Conservation (phyloP, 2,113 vertebrate species). For the Bombycilla garrulus region DNA sequence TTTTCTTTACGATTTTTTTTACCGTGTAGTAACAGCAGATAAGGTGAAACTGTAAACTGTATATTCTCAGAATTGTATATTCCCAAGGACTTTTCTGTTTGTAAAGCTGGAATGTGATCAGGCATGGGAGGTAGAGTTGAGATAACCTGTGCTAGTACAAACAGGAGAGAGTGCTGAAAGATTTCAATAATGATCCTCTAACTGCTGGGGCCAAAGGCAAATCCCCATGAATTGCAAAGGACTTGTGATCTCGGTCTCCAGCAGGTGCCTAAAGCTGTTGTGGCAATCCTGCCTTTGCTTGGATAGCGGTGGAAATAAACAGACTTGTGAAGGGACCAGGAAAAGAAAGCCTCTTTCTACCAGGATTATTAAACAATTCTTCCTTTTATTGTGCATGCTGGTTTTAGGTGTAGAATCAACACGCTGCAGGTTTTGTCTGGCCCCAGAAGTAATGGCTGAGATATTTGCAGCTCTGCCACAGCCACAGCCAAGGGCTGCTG, state of each 20-base stretch:
- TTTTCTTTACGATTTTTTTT: slow-evolving; percentile 34
- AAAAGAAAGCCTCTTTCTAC: background rate
- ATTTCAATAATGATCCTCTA: slow-evolving; percentile 59
- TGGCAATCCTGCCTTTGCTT: background rate
- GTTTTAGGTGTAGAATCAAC: background rate
- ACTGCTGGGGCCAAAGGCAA: background rate
- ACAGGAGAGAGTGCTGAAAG: slow-evolving; percentile 62
- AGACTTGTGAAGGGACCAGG: background rate
- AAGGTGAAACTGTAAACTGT: slow-evolving; percentile 70
- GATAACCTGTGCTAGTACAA: background rate
- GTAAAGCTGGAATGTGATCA: slow-evolving; percentile 73
- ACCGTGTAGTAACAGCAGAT: slow-evolving; percentile 50
- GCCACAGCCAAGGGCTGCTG: background rate
- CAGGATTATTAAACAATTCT: background rate
- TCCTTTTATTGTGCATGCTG: background rate
- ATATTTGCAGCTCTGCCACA: background rate
- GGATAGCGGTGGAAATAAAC: background rate
- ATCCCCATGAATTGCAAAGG: background rate
- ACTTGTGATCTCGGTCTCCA: background rate
- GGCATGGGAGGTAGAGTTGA: slow-evolving; percentile 53
- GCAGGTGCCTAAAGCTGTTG: background rate
- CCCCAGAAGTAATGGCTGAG: background rate
- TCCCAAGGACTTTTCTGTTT: slow-evolving; percentile 79
- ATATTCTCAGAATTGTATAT: slow-evolving; percentile 75
- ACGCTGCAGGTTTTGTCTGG: background rate